Conservation (phyloP, 2,888 invertebrate genomes). For the Athalia rosae region DNA sequence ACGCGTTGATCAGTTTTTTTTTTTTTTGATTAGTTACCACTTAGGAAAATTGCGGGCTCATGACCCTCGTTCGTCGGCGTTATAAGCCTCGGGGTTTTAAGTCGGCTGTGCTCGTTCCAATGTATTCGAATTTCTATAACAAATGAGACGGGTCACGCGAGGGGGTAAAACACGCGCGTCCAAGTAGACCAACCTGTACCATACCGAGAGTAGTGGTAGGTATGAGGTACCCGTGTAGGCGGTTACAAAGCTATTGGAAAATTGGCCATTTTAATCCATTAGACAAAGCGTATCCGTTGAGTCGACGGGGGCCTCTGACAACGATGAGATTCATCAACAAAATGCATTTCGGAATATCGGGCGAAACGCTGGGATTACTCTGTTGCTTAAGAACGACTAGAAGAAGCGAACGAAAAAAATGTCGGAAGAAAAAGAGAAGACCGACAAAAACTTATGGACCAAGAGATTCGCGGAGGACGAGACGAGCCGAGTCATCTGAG, state of each 20-base stretch:
- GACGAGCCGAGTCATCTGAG: not conserved
- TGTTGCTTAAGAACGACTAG: not conserved
- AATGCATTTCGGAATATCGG: slow-evolving; percentile 22
- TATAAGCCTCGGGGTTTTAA: not conserved
- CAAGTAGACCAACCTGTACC: not conserved
- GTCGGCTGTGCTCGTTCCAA: not conserved
- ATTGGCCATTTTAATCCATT: slow-evolving; percentile 43
- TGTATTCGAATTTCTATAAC: slow-evolving; percentile 30
- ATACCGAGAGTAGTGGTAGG: not conserved
- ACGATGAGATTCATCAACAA: slow-evolving; percentile 17
- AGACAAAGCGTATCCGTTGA: slow-evolving; percentile 18
- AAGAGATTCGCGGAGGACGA: not conserved
- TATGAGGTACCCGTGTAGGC: not conserved
- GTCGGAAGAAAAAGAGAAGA: not conserved
- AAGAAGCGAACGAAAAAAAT: not conserved
- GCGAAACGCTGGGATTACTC: not conserved
- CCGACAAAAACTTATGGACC: not conserved
- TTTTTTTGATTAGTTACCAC: slow-evolving; percentile 28
- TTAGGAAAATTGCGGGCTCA: slow-evolving; percentile 29
- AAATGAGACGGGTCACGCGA: slow-evolving; percentile 29
- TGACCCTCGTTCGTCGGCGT: slow-evolving; percentile 1
- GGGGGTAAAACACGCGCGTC: slow-evolving; percentile 10
- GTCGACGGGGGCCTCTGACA: not conserved
- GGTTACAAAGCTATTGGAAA: slow-evolving; percentile 37
- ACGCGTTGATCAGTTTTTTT: slow-evolving; percentile 24